Evolutionary conservation across 2,888 invertebrate species (phyloP).

Genomic region (Mythimna vitellina): DNA sequence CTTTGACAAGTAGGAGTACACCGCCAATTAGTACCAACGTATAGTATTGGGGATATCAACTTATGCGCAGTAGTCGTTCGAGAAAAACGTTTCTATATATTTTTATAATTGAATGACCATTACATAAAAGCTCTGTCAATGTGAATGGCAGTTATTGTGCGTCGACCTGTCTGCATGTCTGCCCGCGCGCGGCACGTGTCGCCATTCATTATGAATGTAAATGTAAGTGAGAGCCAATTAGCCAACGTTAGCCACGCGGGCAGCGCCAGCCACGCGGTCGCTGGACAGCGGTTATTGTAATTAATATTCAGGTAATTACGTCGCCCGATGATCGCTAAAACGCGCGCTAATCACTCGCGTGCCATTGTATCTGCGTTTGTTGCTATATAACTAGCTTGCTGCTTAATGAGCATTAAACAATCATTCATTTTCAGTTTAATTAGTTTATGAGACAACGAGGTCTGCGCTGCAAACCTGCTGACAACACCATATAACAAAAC

Average conservation of each 20-base stretch:
- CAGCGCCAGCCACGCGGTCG: background rate
- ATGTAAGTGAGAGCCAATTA: constrained; percentile 1
- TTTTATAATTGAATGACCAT: background rate
- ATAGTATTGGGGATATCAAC: background rate
- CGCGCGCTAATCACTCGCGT: constrained; percentile 5
- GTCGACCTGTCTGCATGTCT: too few species aligned
- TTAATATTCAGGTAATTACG: constrained; percentile 32
- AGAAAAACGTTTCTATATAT: background rate
- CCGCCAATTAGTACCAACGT: background rate
- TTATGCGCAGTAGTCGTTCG: background rate
- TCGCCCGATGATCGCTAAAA: background rate
- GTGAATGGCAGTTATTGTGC: background rate
- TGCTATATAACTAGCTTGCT: background rate
- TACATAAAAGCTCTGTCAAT: background rate
- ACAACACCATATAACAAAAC: background rate
- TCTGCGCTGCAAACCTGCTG: background rate
- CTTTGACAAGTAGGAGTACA: background rate
- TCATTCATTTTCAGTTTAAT: constrained; percentile 13
- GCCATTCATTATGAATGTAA: background rate
- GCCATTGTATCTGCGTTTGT: background rate
- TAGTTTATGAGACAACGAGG: constrained; percentile 4
- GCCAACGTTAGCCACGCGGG: background rate
- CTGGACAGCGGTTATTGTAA: constrained; percentile 16
- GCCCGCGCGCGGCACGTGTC: too few species aligned
- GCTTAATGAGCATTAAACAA: background rate